Percentiles rank a stretch among this genome's conserved stretches.
These are phyloP conservation scores for Pygoscelis adeliae DNA, from an alignment of 2,113 vertebrate species.

Conservation along the genomic window DNA sequence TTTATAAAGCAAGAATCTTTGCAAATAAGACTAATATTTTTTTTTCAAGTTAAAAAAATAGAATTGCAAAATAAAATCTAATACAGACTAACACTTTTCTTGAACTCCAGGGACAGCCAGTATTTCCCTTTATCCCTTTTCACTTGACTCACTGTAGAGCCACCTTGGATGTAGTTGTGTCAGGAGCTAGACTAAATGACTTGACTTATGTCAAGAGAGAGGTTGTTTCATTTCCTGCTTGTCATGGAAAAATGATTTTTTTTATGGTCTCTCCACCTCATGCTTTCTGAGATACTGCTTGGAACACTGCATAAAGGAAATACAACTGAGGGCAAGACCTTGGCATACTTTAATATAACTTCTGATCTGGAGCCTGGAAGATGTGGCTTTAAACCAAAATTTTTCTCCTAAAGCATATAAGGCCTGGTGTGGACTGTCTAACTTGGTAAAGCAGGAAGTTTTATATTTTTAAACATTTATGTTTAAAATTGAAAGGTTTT, in stretches of 20 bases:
- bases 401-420: not conserved
- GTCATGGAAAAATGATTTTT: conserved; percentile 10
- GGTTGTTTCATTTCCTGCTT: conserved; percentile 20
- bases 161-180: not conserved
- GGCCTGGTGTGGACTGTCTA: not conserved
- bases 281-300: conserved; percentile 3
- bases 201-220: not conserved
- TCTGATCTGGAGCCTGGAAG: not conserved
- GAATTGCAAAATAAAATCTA: not conserved
- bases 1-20: not conserved
- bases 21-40: not conserved
- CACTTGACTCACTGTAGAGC: not conserved
- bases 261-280: not conserved
- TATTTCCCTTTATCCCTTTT: not conserved
- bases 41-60: not conserved
- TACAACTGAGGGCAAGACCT: not conserved
- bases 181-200: not conserved
- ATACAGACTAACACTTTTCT: not conserved
- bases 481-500: not conserved
- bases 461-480: not conserved
- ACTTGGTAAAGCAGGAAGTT: not conserved
- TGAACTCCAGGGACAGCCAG: not conserved
- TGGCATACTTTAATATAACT: not conserved
- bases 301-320: not conserved
- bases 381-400: not conserved